Evolutionary conservation across 2,888 invertebrate species (phyloP).

Genomic region (Plagodis dolabraria): DNA sequence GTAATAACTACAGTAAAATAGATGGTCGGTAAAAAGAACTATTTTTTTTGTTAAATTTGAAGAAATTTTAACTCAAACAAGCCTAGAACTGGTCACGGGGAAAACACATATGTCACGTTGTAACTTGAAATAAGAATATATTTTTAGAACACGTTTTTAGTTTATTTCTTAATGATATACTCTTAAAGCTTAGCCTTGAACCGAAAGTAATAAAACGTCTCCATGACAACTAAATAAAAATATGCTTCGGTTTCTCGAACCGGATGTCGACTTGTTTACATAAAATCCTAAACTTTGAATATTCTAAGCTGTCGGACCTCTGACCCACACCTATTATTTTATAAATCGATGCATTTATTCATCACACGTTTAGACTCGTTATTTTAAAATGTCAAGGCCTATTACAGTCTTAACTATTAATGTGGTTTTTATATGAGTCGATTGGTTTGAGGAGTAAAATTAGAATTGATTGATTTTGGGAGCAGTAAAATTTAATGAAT

Average conservation of each 20-base stretch:
- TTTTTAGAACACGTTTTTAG: too few relatives aligned
- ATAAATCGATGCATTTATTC: constrained; percentile 29
- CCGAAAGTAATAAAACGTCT: constrained; percentile 11
- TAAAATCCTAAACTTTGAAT: constrained; percentile 12
- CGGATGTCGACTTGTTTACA: constrained; percentile 11
- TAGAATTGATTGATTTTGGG: constrained; percentile 23
- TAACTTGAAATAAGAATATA: too few relatives aligned
- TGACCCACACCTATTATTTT: constrained; percentile 35
- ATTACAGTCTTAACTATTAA: constrained; percentile 10
- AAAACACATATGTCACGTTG: too few relatives aligned
- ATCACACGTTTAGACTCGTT: constrained; percentile 26
- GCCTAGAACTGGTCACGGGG: too few relatives aligned
- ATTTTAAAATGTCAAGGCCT: constrained; percentile 38
- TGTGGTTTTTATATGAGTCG: constrained; percentile 12
- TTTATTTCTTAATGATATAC: not conserved
- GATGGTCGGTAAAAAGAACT: too few relatives aligned
- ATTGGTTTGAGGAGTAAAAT: constrained; percentile 21
- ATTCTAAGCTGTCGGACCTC: constrained; percentile 18
- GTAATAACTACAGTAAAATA: too few relatives aligned
- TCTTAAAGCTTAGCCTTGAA: constrained; percentile 12
- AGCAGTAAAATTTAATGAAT: constrained; percentile 16
- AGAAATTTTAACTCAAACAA: too few relatives aligned
- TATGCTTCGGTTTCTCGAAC: constrained; percentile 2
- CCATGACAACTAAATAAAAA: constrained; percentile 10
- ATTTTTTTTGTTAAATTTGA: too few relatives aligned